These are phyloP conservation scores for Aspidoscelis tigris DNA, from an alignment of 2,113 vertebrate genomes.

Conservation along the genomic window DNA sequence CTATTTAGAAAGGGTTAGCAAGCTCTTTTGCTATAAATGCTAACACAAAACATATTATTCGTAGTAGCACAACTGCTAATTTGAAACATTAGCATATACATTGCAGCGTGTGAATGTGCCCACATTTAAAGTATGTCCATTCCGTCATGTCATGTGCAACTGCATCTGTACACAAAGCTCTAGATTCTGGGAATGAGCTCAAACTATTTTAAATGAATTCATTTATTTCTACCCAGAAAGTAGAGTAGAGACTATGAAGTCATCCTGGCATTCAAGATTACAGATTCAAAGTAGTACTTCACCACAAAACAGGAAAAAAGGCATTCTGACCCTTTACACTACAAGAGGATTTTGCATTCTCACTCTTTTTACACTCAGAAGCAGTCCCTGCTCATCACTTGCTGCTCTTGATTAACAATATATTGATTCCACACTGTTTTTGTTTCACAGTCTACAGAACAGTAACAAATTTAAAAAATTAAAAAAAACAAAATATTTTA, in stretches of 20 bases:
- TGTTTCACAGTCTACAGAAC: slow-evolving; percentile 4
- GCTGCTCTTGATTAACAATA: background rate
- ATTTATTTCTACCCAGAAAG: slow-evolving; percentile 29
- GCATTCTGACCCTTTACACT: slow-evolving; percentile 33
- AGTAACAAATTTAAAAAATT: slow-evolving; percentile 3
- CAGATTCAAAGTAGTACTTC: slow-evolving; percentile 33
- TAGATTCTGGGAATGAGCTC: slow-evolving; percentile 33
- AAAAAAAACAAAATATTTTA: background rate
- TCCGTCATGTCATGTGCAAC: background rate
- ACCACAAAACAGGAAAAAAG: background rate
- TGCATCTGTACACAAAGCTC: slow-evolving; percentile 29
- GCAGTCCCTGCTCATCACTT: background rate
- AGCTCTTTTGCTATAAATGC: background rate
- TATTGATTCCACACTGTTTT: background rate
- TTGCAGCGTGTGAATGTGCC: background rate
- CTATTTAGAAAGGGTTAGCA: background rate
- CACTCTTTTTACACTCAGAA: background rate
- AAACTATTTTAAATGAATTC: slow-evolving; percentile 42
- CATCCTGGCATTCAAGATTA: slow-evolving; percentile 11
- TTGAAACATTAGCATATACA: background rate
- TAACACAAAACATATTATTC: background rate
- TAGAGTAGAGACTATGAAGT: slow-evolving; percentile 8
- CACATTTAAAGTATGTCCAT: slow-evolving; percentile 29
- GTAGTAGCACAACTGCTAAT: background rate
- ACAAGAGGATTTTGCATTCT: slow-evolving; percentile 6